Evolutionary conservation across 1,140 invertebrate species (phyloP).

Genomic region (Lucilia sericata): DNA sequence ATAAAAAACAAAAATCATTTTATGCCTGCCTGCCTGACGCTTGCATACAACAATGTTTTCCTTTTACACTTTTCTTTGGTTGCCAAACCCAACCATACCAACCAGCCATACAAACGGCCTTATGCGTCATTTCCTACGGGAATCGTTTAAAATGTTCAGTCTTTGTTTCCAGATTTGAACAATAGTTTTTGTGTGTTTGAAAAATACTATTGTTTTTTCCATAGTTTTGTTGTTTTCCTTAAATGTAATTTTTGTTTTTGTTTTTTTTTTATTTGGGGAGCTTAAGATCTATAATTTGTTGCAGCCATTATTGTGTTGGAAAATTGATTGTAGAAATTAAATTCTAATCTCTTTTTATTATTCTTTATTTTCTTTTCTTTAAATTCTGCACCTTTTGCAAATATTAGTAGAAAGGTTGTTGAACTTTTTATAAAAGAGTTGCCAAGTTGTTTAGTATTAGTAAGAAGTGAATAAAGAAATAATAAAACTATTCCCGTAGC

Average conservation of each 20-base stretch:
- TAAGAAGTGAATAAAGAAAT: too few species aligned
- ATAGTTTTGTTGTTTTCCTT: background rate
- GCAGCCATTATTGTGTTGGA: background rate
- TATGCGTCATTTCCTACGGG: conserved; percentile 28
- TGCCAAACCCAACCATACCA: background rate
- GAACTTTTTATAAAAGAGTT: too few species aligned
- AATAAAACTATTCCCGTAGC: too few species aligned
- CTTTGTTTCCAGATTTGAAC: background rate
- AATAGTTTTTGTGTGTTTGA: background rate
- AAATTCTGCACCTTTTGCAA: background rate
- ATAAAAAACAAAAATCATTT: background rate
- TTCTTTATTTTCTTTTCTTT: background rate
- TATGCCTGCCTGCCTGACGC: background rate
- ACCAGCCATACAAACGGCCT: background rate
- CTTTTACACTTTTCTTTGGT: background rate
- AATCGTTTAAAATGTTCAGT: background rate
- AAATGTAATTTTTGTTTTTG: background rate
- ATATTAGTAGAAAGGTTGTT: too few species aligned
- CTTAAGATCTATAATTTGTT: conserved; percentile 22
- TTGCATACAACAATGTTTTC: background rate
- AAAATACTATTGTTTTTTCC: background rate
- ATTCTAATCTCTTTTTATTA: background rate
- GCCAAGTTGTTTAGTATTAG: too few species aligned
- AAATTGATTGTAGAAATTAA: background rate
- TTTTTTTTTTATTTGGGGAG: too few species aligned